Evolutionary conservation across 2,113 vertebrate genomes (phyloP).

Genomic region (Indicator maculatus): DNA sequence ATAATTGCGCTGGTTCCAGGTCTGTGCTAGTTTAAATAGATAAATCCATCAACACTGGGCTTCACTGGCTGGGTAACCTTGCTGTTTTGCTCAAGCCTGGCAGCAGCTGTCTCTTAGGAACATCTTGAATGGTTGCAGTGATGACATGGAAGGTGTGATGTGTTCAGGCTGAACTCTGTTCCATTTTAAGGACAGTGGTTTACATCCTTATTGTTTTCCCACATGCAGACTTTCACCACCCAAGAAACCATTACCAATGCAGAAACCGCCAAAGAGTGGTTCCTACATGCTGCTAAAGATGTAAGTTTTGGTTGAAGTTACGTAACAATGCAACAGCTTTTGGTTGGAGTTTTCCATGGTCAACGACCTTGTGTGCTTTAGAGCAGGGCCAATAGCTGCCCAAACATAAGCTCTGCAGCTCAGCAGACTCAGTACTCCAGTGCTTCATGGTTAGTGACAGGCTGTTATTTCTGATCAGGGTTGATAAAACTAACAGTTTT

Average conservation of each 20-base stretch:
- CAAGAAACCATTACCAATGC: slow-evolving; percentile 99
- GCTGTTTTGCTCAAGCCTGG: background rate
- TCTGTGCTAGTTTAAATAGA: background rate
- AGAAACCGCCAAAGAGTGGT: slow-evolving; percentile 95
- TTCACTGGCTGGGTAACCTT: background rate
- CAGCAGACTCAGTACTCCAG: background rate
- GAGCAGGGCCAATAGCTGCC: background rate
- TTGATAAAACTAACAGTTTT: background rate
- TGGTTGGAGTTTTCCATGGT: background rate
- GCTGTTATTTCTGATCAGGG: background rate
- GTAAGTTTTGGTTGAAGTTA: slow-evolving; percentile 76
- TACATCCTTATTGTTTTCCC: background rate
- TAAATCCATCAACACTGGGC: background rate
- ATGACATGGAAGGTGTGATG: background rate
- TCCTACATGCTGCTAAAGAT: slow-evolving; percentile 85
- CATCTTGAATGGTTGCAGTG: background rate
- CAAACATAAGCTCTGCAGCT: background rate
- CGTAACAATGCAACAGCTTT: background rate
- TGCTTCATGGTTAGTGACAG: background rate
- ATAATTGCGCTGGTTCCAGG: background rate
- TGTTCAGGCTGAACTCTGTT: background rate
- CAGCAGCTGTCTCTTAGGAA: background rate
- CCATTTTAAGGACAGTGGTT: background rate
- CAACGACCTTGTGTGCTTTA: background rate
- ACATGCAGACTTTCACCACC: slow-evolving; percentile 92